phyloP scores from a whole-genome alignment of 2,888 invertebrate species.

The Cremastinae sp. region DNA sequence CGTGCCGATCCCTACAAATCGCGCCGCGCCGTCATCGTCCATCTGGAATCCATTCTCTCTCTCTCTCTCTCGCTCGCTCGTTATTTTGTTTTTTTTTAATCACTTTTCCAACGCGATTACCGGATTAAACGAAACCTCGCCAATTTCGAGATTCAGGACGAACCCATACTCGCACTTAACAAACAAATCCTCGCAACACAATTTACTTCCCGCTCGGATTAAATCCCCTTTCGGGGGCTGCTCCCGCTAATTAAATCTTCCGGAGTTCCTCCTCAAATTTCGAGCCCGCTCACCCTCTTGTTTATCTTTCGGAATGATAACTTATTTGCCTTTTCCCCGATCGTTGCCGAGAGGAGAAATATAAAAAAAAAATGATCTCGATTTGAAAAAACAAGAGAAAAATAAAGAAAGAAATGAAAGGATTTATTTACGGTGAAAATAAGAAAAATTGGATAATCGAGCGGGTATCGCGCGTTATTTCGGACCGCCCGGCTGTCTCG shows the following conservation, averaged over 20 bases:
- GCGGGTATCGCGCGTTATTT: not conserved
- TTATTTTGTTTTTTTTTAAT: not conserved
- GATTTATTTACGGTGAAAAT: too few species aligned
- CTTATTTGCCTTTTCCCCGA: not conserved
- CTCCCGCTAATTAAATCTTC: not conserved
- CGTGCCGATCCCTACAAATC: slow-evolving; percentile 66
- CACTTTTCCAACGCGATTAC: slow-evolving; percentile 36
- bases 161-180: slow-evolving; percentile 50
- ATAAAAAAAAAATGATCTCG: not conserved
- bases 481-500: not conserved
- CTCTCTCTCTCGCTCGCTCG: slow-evolving; percentile 1
- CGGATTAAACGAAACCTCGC: slow-evolving; percentile 29
- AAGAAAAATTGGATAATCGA: too few species aligned
- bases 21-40: slow-evolving; percentile 72
- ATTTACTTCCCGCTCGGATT: slow-evolving; percentile 24
- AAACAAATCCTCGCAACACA: slow-evolving; percentile 46
- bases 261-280: not conserved
- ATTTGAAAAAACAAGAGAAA: not conserved
- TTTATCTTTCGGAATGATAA: not conserved
- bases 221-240: not conserved
- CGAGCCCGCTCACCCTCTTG: not conserved
- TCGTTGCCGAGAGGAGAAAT: not conserved
- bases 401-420: not conserved
- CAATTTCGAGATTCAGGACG: slow-evolving; percentile 42
- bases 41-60: slow-evolving; percentile 69